Percentiles rank a stretch among this genome's conserved stretches.
phyloP scores from a whole-genome alignment of 1,140 invertebrate species.

The Sitobion miscanthi region DNA sequence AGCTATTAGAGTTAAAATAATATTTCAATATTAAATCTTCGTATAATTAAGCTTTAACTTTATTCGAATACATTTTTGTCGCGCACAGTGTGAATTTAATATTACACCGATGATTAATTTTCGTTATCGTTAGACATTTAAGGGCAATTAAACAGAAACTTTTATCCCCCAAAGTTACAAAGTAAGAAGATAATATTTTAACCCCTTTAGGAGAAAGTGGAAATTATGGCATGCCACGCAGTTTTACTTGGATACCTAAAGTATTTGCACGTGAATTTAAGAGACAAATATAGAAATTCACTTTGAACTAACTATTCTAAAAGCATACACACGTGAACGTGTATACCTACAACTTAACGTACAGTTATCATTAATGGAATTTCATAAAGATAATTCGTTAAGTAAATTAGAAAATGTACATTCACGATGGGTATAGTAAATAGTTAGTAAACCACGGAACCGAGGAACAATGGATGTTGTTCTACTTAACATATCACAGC shows the following conservation, averaged over 20 bases:
- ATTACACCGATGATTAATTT: neutral
- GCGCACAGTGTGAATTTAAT: neutral
- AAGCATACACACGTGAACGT: neutral
- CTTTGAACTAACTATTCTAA: conserved; percentile 9
- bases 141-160: conserved; percentile 7
- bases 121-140: neutral
- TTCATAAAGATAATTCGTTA: neutral
- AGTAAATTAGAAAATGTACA: conserved; percentile 18
- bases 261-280: neutral
- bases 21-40: neutral
- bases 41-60: neutral
- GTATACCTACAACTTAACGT: neutral
- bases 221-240: neutral
- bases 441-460: neutral
- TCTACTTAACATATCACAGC: neutral
- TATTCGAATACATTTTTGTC: neutral
- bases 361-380: conserved; percentile 21
- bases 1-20: neutral
- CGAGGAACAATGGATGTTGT: neutral
- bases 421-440: neutral
- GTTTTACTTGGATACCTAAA: neutral
- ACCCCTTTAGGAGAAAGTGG: neutral
- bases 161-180: neutral
- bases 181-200: conserved; percentile 4
- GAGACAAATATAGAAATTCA: neutral